phyloP scores from a whole-genome alignment of 2,888 invertebrate species.

The Dione juno region DNA sequence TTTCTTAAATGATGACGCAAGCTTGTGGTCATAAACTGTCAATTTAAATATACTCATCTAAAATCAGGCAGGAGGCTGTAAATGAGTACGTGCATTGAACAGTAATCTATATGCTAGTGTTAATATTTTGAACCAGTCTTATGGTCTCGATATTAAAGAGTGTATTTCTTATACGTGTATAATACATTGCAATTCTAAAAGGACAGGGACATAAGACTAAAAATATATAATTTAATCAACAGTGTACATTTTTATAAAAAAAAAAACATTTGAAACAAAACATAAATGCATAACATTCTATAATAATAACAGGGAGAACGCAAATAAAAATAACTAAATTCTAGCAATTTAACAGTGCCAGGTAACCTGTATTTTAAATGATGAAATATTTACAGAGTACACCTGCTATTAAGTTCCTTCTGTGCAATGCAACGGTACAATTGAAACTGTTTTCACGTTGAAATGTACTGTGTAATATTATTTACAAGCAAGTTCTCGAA shows the following conservation, averaged over 20 bases:
- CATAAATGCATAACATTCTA: not conserved
- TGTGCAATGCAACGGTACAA: slow-evolving; percentile 1
- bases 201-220: no score
- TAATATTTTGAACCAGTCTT: no score
- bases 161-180: no score
- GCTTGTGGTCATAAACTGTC: no score
- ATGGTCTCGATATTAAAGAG: no score
- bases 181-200: not conserved
- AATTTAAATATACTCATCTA: no score
- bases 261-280: not conserved
- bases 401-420: slow-evolving; percentile 10
- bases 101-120: no score
- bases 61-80: no score
- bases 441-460: slow-evolving; percentile 2
- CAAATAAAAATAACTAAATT: slow-evolving; percentile 1
- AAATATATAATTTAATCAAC: not conserved
- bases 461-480: not conserved
- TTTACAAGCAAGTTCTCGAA: not conserved
- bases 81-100: no score
- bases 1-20: no score
- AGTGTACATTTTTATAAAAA: not conserved
- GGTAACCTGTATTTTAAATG: slow-evolving; percentile 16
- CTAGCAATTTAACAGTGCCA: slow-evolving; percentile 16
- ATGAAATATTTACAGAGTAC: slow-evolving; percentile 15
- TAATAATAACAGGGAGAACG: slow-evolving; percentile 1